Percentiles rank a stretch among this genome's conserved stretches.
Conservation (phyloP, 2,113 vertebrate genomes). For the Engystomops pustulosus region DNA sequence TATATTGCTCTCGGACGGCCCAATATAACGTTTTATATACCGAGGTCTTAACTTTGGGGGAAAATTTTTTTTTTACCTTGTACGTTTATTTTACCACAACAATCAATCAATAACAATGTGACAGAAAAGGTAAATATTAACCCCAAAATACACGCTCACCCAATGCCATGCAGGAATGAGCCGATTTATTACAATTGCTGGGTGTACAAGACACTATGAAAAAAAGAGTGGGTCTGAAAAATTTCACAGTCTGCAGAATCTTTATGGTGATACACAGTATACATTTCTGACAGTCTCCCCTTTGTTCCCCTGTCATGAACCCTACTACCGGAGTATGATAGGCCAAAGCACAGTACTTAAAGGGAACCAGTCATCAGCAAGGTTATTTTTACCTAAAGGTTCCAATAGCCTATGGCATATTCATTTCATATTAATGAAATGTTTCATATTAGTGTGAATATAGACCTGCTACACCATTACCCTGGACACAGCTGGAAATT, state of each 20-base stretch:
- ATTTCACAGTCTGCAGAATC: background rate
- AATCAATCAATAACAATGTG: background rate
- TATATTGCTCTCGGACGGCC: no score
- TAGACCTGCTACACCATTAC: no score
- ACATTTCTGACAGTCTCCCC: background rate
- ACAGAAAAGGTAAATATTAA: background rate
- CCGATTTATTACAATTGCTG: background rate
- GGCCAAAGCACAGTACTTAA: background rate
- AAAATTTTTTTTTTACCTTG: background rate
- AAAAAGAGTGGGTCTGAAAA: background rate
- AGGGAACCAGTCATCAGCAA: no score
- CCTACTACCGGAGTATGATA: background rate
- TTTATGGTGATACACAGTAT: background rate
- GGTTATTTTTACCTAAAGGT: no score
- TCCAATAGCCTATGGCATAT: no score
- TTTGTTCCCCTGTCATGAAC: background rate
- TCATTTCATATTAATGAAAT: no score
- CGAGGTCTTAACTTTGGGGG: no score
- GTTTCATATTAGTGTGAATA: no score
- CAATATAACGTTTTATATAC: no score
- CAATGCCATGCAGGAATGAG: background rate
- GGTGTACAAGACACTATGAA: background rate
- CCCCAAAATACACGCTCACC: background rate
- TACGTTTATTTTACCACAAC: background rate
- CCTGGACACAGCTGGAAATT: no score